Evolutionary conservation across 2,797 vertebrate genomes (phyloP).

Genomic region (Cygnus olor): DNA sequence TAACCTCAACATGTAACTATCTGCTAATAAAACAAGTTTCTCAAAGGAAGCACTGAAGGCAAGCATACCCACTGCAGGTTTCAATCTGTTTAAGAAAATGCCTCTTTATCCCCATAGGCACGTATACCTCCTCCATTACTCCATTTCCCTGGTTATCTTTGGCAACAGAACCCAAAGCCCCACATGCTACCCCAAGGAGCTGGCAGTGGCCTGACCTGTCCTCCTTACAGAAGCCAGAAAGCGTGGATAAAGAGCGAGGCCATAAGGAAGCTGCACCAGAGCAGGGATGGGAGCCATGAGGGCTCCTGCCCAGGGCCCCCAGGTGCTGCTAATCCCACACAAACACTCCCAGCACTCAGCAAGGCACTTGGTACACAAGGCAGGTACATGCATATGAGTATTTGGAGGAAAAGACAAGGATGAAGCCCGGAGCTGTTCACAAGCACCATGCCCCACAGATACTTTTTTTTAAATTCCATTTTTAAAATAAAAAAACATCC

Average conservation of each 20-base stretch:
- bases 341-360: background rate
- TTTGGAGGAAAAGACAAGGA: accelerated
- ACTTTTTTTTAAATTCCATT: accelerated
- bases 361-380: background rate
- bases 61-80: background rate
- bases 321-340: background rate
- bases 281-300: background rate
- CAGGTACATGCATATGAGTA: background rate
- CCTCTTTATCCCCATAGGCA: background rate
- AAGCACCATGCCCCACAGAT: accelerated
- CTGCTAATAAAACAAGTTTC: conserved; percentile 62
- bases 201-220: accelerated
- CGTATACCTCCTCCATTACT: background rate
- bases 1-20: conserved; percentile 39
- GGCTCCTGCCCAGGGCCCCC: background rate
- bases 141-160: background rate
- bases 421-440: background rate
- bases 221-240: background rate
- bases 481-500: background rate
- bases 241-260: accelerated
- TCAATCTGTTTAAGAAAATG: conserved; percentile 43
- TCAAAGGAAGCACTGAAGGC: conserved; percentile 16
- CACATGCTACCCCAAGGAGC: background rate
- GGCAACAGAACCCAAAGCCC: background rate
- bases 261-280: background rate